Percentiles rank a stretch among this genome's conserved stretches.
These are phyloP conservation scores for Etheostoma perlongum DNA, from an alignment of 2,797 vertebrate species.

Conservation along the genomic window DNA sequence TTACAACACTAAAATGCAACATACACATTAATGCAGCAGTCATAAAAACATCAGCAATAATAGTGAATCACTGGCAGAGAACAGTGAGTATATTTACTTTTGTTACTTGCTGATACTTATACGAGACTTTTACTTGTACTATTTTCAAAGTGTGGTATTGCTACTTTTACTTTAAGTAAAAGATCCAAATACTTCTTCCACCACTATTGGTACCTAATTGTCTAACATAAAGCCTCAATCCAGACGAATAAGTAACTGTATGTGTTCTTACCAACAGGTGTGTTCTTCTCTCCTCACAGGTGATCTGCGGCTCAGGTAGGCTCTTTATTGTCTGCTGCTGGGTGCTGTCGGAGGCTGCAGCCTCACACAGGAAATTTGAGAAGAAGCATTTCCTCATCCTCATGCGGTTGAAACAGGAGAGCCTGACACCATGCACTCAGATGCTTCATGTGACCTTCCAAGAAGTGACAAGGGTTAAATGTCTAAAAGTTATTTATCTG, in stretches of 20 bases:
- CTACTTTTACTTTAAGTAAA: neutral
- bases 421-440: constrained; percentile 23
- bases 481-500: neutral
- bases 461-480: constrained; percentile 4
- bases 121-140: neutral
- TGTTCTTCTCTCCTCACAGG: constrained; percentile 29
- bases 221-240: neutral
- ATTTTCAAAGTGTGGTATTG: neutral
- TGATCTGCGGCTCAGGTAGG: constrained; percentile 41
- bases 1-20: neutral
- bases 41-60: neutral
- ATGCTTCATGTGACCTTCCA: constrained; percentile 18
- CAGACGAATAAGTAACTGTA: neutral
- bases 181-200: neutral
- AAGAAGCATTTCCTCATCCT: constrained; percentile 38
- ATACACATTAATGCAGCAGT: neutral
- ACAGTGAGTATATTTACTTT: neutral
- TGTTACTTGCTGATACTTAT: no score
- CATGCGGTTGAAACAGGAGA: constrained; percentile 44
- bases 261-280: constrained; percentile 58
- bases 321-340: constrained; percentile 32
- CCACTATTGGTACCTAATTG: neutral
- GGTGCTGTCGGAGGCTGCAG: constrained; percentile 4
- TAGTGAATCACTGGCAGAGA: neutral
- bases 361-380: constrained; percentile 42